Base-by-base conservation (phyloP, 2,888 invertebrate species). In the Amorpha juglandis region DNA sequence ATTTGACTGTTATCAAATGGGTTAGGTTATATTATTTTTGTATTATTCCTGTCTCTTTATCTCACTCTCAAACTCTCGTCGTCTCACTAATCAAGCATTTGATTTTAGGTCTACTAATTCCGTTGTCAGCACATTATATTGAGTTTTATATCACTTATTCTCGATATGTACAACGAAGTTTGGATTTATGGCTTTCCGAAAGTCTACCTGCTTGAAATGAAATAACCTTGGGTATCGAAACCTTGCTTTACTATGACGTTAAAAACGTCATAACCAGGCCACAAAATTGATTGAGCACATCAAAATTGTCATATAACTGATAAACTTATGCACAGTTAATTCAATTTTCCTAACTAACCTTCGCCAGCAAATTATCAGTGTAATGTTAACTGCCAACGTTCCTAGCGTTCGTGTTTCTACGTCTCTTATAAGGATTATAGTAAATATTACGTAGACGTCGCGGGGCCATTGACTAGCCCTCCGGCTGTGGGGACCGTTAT, bases 391-490 rank as follows among this genome's bases (percentile, higher is more conserved):
- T 27, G 42, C 63, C 48, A 27, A 35, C 64, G 48, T 47, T 47
- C 33, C 47, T 35, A 64, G 47, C 14, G 19, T 48, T 21, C 19
- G 33, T 48, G 64, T 14, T 12, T 9, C 47, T 35, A 4, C 14
- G 42, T 55, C 42, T 53, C 45, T 35, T 35, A 50, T 35, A 16
- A 58, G 8, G 21, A 35, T 38, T 48, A 62, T 63, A 55, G 63
- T 58, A 63, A 63, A 65, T 47, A 58, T 58, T 65, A 58, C 48
- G 33, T 55, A 35, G 33, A 33, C 35, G 7, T 12, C 33, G 19
- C 35, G 35, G 27, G 63, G 33, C 64, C 70, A 67, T 63, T 68
- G 68, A 64, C 55, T 68, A 66, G 51, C 16, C 50, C 52, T 33
- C 52, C 52, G 38, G 67, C 42, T 50, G 35, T 42, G 14, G 38